Evolutionary conservation across 2,113 vertebrate species (phyloP), one percentile per base, ranked within the genome.

Genomic region (Bos javanicus): DNA sequence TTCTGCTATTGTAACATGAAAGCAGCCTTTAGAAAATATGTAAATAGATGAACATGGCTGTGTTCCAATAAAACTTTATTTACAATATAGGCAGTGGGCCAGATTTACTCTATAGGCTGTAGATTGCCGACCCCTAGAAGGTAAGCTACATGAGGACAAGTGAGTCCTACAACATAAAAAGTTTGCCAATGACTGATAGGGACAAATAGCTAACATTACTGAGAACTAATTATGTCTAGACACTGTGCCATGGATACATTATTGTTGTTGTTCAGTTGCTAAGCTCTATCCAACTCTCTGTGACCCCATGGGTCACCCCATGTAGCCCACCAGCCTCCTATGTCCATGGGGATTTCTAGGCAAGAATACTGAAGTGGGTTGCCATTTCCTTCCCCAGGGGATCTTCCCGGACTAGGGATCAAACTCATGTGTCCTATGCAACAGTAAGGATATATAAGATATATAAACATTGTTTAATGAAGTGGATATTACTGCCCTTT

Each of bases 41-140:
- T 26, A 87, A 95, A 90, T 80, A 59, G 91, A 67, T 78, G 23
- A 88, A 28, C 25, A 36, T 48, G 19, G 19, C 60, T 87, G 50
- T 95, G 28, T 93, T 78, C 36, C 59, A 91, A 56, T 86, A 86
- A 87, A 92, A 94, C 81, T 92, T 95, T 80, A 93, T 89, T 93
- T 82, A 71, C 1, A 85, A 28, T 74, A 89, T 14, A 90, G 64
- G 43, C 17, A 59, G 15, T 25, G 36, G n/a, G 56, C 26, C 80
- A 74, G 60, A 93, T 93, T 91, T 62, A 62, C 25, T 39, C 8
- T 52, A 46, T 33, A 28, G 13, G 25, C 56, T 80, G 0, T 15
- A 56, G 54, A 87, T 96, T 96, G 16, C 48, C 56, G 23, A 62
- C 21, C 16, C 30, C 13, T 95, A 87, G 59, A 93, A 64, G 50